Evolutionary conservation across 2,113 vertebrate genomes (phyloP), one percentile per base, ranked within the genome.

Genomic region (Nothocercus nigrocapillus): DNA sequence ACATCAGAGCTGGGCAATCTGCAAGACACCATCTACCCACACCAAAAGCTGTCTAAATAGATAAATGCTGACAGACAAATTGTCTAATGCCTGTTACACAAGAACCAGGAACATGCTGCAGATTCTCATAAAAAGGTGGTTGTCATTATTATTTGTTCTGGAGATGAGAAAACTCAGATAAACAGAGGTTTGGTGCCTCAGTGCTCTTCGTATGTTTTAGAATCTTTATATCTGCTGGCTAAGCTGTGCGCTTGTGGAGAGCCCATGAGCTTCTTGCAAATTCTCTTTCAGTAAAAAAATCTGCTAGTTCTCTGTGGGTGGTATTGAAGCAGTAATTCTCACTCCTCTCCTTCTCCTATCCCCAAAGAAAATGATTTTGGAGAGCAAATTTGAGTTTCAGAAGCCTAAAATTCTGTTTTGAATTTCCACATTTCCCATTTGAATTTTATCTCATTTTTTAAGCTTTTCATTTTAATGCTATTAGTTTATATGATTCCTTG

Each of bases 301-400:
- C 83, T 74, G 49, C 47, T 73, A 91, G 74, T 30, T 78, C 94
- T 94, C 90, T 88, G 92, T 70, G 95, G 90, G 95, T 88, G 94
- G 79, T 90, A 88, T 82, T 59, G 85, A 91, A 94, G 67, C 10
- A 83, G 70, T 44, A 69, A 70, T 88, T 94, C 85, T 95, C 30
- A 47, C 63, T 94, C 77, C 30, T 85, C 36, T 90, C 42, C 32
- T 38, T 72, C 40, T 66, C 79, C 70, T 34, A 63, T 88, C 51
- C 63, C 36, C 4, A 1, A 56, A 92, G 34, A 74, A 36, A 74
- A 10, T 59, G 25, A 28, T 49, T 64, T 88, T 89, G 22, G 21
- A 68, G 68, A 91, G 34, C 32, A 72, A 16, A 61, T 75, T 81
- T 61, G 56, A 72, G 81, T 90, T 84, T 83, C 86, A 88, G 66